phyloP scores from a whole-genome alignment of 2,797 vertebrate species.

The Sebastes reedi region DNA sequence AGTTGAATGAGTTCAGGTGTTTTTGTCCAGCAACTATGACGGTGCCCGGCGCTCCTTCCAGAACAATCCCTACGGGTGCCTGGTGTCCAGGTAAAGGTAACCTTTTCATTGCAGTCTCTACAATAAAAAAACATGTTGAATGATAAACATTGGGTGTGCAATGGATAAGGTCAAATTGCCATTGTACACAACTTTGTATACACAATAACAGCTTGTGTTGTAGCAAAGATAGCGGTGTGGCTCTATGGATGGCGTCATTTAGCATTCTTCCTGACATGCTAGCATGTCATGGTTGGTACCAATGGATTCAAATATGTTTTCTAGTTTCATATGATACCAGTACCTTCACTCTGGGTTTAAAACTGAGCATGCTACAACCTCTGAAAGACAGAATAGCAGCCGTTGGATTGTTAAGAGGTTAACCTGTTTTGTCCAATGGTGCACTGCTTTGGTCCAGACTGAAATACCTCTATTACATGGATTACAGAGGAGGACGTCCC shows the following conservation, averaged over 20 bases:
- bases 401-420: too few relatives aligned
- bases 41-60: neutral
- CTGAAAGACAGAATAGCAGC: too few relatives aligned
- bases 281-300: too few relatives aligned
- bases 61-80: constrained; percentile 25
- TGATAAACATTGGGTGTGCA: neutral
- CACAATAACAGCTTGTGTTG: neutral
- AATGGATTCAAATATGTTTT: too few relatives aligned
- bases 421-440: neutral
- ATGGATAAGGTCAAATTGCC: neutral
- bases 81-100: neutral
- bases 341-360: too few relatives aligned
- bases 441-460: neutral
- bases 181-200: neutral
- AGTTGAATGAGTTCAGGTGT: constrained; percentile 31
- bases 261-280: too few relatives aligned
- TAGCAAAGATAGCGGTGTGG: neutral
- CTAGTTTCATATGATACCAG: too few relatives aligned
- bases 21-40: constrained; percentile 30
- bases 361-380: too few relatives aligned
- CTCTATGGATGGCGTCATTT: neutral
- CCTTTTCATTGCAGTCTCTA: constrained; percentile 29
- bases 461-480: neutral
- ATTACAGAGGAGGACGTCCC: neutral
- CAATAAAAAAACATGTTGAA: neutral